These are phyloP conservation scores for Neosilurus mollespiculum DNA, from an alignment of 2,797 vertebrate genomes.

Conservation along the genomic window DNA sequence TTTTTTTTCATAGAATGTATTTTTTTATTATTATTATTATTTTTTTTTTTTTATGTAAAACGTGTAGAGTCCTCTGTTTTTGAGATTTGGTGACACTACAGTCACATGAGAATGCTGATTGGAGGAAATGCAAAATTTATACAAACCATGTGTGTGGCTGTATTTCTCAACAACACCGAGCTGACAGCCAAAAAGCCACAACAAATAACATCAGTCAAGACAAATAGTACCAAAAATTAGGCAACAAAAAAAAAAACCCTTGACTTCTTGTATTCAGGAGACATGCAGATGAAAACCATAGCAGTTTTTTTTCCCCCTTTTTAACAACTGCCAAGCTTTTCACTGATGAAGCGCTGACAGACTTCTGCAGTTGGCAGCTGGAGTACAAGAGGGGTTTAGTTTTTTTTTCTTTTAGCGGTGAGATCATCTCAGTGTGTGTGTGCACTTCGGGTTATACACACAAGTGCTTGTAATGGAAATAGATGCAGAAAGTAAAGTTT, in stretches of 20 bases:
- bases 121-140: constrained; percentile 41
- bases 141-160: constrained; percentile 49
- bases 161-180: background rate
- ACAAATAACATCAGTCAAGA: background rate
- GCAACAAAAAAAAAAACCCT: too few relatives aligned
- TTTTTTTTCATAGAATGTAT: too few relatives aligned
- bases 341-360: background rate
- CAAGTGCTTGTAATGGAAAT: too few relatives aligned
- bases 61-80: background rate
- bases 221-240: background rate
- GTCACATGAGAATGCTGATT: constrained; percentile 9
- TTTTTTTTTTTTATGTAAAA: too few relatives aligned
- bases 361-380: background rate
- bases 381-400: background rate
- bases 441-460: background rate
- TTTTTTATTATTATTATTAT: too few relatives aligned
- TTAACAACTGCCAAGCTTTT: constrained; percentile 2
- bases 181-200: background rate
- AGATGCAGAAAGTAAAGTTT: background rate
- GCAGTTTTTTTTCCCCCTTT: background rate
- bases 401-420: background rate
- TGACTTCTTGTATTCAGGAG: background rate
- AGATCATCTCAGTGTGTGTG: background rate
- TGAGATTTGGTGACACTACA: background rate
- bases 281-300: background rate